A percentile compares a stretch with the other conserved stretches of the same genome.
These are phyloP conservation scores for Ageneiosus marmoratus DNA, from an alignment of 2,113 vertebrate genomes.

Conservation along the genomic window DNA sequence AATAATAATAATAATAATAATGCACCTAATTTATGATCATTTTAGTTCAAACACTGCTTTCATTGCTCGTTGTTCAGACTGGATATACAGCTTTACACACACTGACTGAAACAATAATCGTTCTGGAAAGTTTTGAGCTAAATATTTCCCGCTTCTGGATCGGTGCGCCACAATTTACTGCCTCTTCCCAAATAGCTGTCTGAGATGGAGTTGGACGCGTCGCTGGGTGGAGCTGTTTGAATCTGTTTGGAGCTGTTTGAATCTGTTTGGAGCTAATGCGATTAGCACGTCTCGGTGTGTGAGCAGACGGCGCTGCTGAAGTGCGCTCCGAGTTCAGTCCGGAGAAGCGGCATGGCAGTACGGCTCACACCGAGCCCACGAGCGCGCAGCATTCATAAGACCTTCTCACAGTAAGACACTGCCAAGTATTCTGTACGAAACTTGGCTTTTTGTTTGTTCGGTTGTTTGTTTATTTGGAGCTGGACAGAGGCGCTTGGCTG, in stretches of 20 bases:
- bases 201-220: slow-evolving; percentile 1
- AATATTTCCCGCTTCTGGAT: not conserved
- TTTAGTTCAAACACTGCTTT: no score
- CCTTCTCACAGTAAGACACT: not conserved
- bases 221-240: slow-evolving; percentile 71
- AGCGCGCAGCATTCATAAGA: not conserved
- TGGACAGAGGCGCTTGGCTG: not conserved
- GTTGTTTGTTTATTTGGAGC: not conserved
- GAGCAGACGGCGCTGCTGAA: slow-evolving; percentile 40
- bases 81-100: not conserved
- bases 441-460: not conserved
- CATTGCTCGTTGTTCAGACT: not conserved
- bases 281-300: slow-evolving; percentile 75
- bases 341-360: slow-evolving; percentile 50
- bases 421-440: no score
- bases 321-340: slow-evolving; percentile 49
- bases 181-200: slow-evolving; percentile 27
- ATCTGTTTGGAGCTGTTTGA: slow-evolving; percentile 51
- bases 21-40: no score
- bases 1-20: not conserved
- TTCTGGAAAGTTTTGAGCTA: not conserved
- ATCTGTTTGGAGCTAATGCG: slow-evolving; percentile 58
- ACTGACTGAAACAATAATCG: not conserved
- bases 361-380: slow-evolving; percentile 47
- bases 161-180: slow-evolving; percentile 37